Percentiles rank a stretch among this genome's conserved stretches.
Evolutionary conservation across 1,140 invertebrate genomes (phyloP).

Genomic region (Drosophila grimshawi): DNA sequence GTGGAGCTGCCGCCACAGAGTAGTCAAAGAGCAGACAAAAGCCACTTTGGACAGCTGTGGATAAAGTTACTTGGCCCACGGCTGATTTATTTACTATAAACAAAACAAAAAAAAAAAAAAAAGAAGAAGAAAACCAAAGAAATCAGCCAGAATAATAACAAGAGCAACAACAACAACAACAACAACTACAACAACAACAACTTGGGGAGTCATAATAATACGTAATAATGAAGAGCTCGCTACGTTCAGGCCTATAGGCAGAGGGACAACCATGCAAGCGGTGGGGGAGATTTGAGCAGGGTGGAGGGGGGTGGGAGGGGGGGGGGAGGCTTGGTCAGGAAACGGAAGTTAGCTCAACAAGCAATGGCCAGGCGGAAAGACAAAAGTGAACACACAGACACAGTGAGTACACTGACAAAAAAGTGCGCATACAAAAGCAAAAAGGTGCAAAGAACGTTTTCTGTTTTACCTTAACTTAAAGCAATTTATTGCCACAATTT

Average conservation of each 20-base stretch:
- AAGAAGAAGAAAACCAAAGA: constrained; percentile 33
- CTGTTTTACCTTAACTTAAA: too few species aligned
- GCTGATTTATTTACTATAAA: constrained; percentile 82
- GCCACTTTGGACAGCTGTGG: constrained; percentile 53
- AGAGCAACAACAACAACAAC: constrained; percentile 7
- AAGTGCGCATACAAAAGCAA: neutral
- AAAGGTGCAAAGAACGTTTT: neutral
- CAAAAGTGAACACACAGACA: constrained; percentile 22
- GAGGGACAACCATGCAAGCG: constrained; percentile 20
- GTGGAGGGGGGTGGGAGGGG: neutral
- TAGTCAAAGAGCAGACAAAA: constrained; percentile 29
- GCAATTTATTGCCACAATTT: too few species aligned
- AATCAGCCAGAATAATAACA: constrained; percentile 30
- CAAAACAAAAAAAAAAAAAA: constrained; percentile 54
- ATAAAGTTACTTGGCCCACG: constrained; percentile 74
- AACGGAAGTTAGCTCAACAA: constrained; percentile 73
- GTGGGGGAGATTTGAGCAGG: neutral
- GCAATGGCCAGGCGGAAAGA: constrained; percentile 52
- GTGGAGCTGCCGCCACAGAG: neutral
- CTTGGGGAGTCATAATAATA: constrained; percentile 68
- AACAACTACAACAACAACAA: constrained; percentile 20
- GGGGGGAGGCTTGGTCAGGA: constrained; percentile 37
- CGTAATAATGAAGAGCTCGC: constrained; percentile 67
- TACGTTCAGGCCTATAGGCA: constrained; percentile 47
- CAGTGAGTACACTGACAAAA: constrained; percentile 5